Evolutionary conservation across 2,888 invertebrate genomes (phyloP), one percentile per base, ranked within the genome.

Genomic region (Eutolmus rufibarbis): DNA sequence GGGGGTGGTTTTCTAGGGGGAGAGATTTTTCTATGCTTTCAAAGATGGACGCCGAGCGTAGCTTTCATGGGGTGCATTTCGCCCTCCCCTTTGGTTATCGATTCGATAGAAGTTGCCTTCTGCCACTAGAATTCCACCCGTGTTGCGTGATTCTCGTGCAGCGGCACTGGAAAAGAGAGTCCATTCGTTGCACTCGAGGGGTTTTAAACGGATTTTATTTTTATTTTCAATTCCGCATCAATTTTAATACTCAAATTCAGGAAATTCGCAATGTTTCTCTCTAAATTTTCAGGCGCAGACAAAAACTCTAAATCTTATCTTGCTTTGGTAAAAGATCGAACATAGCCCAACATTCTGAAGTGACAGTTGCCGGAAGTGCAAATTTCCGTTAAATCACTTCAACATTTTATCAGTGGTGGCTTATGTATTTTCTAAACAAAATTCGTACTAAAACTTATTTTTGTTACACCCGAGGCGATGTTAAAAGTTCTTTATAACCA

Each of bases 31-130:
- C 74, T 43, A 79, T 87, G 87, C 88, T 89, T 88, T 89, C 88
- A 89, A 89, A 89, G 89, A 89, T 89, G 89, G 89, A 84, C 85
- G 89, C 66, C 89, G 86, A 87, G 86, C 87, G 56, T 74, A 51
- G 40, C 19, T 46, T 86, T 76, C 28, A 23, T 74, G 56, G 86
- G 86, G 82, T 86, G 86, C 51, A 82, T 81, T 56, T 37, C 31
- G 40, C 23, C 78, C 46, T 40, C 57, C 84, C 66, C 84, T 74
- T 76, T 43, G 31, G 74, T 46, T 88, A 88, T 88, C 88, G 88
- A 88, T 87, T 74, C 12, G 76, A 81, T 14, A 14, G 34, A 46
- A 57, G 87, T 56, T 28, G 12, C 19, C 12, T 66, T 12, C 28
- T 1, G 9, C 12, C 23, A 66, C 9, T 66, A 23, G 66, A 66